These are phyloP conservation scores for Spodoptera littoralis DNA, from an alignment of 2,888 invertebrate species.

Conservation along the genomic window DNA sequence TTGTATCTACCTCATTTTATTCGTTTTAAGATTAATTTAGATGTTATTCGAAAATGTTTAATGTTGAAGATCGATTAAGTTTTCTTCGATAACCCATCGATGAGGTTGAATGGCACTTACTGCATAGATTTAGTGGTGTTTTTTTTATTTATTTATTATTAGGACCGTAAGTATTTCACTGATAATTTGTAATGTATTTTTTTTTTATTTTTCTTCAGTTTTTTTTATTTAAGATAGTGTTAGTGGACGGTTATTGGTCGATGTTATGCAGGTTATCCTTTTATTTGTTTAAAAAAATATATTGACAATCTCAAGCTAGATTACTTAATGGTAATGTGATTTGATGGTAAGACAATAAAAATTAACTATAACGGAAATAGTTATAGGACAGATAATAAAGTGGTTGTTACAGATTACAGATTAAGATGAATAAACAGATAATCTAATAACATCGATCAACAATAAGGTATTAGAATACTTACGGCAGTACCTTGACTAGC, in stretches of 20 bases:
- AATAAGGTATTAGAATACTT: constrained; percentile 10
- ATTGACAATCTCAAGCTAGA: not conserved
- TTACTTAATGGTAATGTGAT: not conserved
- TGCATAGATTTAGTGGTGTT: constrained; percentile 64
- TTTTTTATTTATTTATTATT: constrained; percentile 71
- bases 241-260: constrained; percentile 23
- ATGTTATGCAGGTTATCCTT: constrained; percentile 43
- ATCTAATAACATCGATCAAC: constrained; percentile 21
- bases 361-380: too few species aligned
- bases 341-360: too few species aligned
- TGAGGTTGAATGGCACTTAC: constrained; percentile 60
- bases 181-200: constrained; percentile 44
- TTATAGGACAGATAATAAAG: too few species aligned
- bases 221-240: constrained; percentile 11
- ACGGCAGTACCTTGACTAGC: constrained; percentile 1
- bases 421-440: too few species aligned
- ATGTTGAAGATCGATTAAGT: constrained; percentile 67
- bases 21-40: constrained; percentile 84
- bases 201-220: constrained; percentile 23
- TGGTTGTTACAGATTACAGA: too few species aligned
- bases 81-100: constrained; percentile 71
- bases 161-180: constrained; percentile 58
- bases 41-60: constrained; percentile 73
- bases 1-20: constrained; percentile 87
- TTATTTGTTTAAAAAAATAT: constrained; percentile 19